Conservation (phyloP, 2,888 invertebrate species). For the Eucera pruinosa region DNA sequence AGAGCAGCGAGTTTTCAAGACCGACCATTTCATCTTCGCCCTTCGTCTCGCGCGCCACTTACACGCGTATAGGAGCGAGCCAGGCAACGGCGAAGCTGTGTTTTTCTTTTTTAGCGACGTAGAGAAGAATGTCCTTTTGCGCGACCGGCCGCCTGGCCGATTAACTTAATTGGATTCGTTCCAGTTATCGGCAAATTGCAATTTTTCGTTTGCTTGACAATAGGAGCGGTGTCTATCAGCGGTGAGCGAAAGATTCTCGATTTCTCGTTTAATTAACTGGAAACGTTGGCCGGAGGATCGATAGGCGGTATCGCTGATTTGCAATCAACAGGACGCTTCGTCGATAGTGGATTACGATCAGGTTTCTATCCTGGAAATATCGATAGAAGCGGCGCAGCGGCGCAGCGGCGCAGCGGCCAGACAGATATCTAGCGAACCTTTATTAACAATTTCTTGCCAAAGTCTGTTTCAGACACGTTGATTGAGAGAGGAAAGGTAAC, state of each 20-base stretch:
- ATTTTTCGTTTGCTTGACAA: neutral
- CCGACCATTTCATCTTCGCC: neutral
- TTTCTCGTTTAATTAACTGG: conserved; percentile 3
- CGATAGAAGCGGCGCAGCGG: neutral
- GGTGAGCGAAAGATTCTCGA: neutral
- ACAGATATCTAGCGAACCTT: neutral
- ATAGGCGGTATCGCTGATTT: neutral
- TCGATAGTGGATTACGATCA: neutral
- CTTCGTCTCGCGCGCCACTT: too few species aligned
- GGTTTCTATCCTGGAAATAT: neutral
- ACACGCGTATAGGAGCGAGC: too few species aligned
- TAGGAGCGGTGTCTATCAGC: neutral
- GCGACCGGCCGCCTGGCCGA: too few species aligned
- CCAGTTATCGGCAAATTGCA: neutral
- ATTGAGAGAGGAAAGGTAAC: neutral
- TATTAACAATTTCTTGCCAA: conserved; percentile 7
- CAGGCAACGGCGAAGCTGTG: too few species aligned
- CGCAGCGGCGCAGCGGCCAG: too few species aligned
- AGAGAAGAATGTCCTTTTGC: too few species aligned
- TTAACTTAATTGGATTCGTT: too few species aligned
- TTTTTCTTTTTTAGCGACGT: too few species aligned
- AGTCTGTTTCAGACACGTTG: neutral
- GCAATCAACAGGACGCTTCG: neutral
- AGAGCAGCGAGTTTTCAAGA: conserved; percentile 8
- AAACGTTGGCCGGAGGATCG: neutral